phyloP scores from a whole-genome alignment of 2,888 invertebrate genomes.

The Carpatolechia fugitivella region DNA sequence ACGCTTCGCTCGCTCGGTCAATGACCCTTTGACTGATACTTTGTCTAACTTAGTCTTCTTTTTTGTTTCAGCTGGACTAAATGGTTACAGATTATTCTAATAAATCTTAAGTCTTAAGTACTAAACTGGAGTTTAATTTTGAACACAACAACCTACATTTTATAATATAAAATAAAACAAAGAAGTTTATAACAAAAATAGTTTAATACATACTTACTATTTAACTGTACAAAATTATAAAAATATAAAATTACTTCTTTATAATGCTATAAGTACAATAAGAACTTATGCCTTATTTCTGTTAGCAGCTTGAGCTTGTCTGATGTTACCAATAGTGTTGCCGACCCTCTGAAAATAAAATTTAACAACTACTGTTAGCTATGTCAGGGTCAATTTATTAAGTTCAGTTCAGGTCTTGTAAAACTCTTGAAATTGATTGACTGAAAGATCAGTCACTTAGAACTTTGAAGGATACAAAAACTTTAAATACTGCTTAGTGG shows the following conservation, averaged over 20 bases:
- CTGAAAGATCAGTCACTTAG: too few relatives aligned
- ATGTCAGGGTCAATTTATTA: too few relatives aligned
- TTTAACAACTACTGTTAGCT: too few relatives aligned
- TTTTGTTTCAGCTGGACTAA: conserved; percentile 82
- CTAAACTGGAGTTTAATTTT: conserved; percentile 9
- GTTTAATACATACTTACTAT: conserved; percentile 31
- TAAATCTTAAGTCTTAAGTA: conserved; percentile 54
- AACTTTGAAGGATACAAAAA: too few relatives aligned
- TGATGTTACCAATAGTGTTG: conserved; percentile 47
- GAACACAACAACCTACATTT: background rate
- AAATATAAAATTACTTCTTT: conserved; percentile 30
- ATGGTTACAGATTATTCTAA: conserved; percentile 40
- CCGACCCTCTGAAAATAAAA: conserved; percentile 61
- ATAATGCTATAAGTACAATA: conserved; percentile 21
- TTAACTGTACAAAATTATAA: conserved; percentile 61
- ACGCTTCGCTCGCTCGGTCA: too few relatives aligned
- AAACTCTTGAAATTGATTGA: background rate
- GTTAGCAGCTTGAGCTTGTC: conserved; percentile 42
- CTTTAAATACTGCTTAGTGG: too few relatives aligned
- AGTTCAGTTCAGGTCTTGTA: background rate
- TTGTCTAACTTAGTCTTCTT: conserved; percentile 25
- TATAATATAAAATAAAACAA: conserved; percentile 30
- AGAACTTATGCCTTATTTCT: conserved; percentile 31
- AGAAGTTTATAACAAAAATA: conserved; percentile 10
- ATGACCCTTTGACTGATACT: background rate